Evolutionary conservation across 2,888 invertebrate species (phyloP).

Genomic region (Agrilus biguttatus): DNA sequence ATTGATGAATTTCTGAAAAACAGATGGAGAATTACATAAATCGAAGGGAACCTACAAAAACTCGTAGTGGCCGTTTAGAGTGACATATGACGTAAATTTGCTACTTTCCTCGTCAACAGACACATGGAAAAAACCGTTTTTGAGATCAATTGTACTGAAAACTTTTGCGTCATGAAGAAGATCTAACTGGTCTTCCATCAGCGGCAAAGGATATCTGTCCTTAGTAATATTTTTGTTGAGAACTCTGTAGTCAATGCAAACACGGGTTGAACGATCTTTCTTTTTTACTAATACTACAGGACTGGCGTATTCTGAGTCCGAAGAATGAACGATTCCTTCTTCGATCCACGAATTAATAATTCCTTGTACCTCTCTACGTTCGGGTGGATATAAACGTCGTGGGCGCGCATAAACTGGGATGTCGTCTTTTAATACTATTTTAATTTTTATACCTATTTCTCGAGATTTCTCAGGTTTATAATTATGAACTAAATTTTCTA

Average conservation of each 20-base stretch:
- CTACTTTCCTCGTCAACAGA: slow-evolving; percentile 12
- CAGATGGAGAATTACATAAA: slow-evolving; percentile 21
- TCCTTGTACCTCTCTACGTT: slow-evolving; percentile 15
- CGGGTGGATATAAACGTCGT: slow-evolving; percentile 12
- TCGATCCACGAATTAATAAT: slow-evolving; percentile 19
- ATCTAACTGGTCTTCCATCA: slow-evolving; percentile 24
- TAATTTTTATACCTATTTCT: slow-evolving; percentile 14
- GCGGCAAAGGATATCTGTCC: slow-evolving; percentile 19
- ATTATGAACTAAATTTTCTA: slow-evolving; percentile 8
- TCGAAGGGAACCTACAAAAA: slow-evolving; percentile 27
- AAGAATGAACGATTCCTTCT: slow-evolving; percentile 17
- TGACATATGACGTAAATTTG: slow-evolving; percentile 26
- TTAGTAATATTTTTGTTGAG: slow-evolving; percentile 21
- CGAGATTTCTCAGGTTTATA: slow-evolving; percentile 13
- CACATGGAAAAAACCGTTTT: slow-evolving; percentile 24
- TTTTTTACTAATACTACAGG: slow-evolving; percentile 17
- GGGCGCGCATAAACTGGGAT: slow-evolving; percentile 15
- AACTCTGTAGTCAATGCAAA: slow-evolving; percentile 25
- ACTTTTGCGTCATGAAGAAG: slow-evolving; percentile 14
- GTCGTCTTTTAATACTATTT: slow-evolving; percentile 17
- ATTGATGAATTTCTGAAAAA: slow-evolving; percentile 20
- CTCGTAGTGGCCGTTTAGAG: slow-evolving; percentile 24
- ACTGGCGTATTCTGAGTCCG: slow-evolving; percentile 20
- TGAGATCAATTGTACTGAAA: slow-evolving; percentile 19
- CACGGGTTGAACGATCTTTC: slow-evolving; percentile 13